These are phyloP conservation scores for Callipepla californica DNA, from an alignment of 2,113 vertebrate genomes.

Conservation along the genomic window DNA sequence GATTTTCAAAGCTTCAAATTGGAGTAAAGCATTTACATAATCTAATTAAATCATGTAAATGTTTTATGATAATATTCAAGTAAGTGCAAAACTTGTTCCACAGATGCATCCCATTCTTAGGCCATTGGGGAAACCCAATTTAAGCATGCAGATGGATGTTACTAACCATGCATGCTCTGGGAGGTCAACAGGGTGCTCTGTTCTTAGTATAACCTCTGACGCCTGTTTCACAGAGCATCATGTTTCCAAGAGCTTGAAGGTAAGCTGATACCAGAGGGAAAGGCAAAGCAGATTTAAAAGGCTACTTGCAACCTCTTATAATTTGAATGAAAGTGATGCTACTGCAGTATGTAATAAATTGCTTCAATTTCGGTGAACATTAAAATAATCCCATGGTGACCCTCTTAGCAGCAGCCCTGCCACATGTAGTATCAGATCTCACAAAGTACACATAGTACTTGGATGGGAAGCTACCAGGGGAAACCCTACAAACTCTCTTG, in stretches of 20 bases:
- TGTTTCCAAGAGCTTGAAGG: constrained; percentile 53
- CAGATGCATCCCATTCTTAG: constrained; percentile 15
- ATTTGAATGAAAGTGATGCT: constrained; percentile 38
- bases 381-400: constrained; percentile 63
- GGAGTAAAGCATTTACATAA: constrained; percentile 62
- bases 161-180: constrained; percentile 8
- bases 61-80: constrained; percentile 60
- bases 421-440: constrained; percentile 67
- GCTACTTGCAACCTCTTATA: constrained; percentile 54
- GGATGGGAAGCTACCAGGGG: constrained; percentile 59
- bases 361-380: constrained; percentile 67
- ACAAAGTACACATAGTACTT: constrained; percentile 11
- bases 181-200: constrained; percentile 17
- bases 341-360: constrained; percentile 63
- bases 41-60: constrained; percentile 69
- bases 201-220: constrained; percentile 22
- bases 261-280: constrained; percentile 53
- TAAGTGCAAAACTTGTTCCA: constrained; percentile 32
- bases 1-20: constrained; percentile 53
- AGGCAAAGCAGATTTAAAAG: constrained; percentile 66
- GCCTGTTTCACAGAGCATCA: not conserved
- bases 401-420: constrained; percentile 53
- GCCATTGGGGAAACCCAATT: constrained; percentile 31
- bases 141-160: constrained; percentile 15
- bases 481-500: constrained; percentile 48